Base-by-base conservation (phyloP, 2,888 invertebrate genomes). In the Cheiracanthium punctorium region DNA sequence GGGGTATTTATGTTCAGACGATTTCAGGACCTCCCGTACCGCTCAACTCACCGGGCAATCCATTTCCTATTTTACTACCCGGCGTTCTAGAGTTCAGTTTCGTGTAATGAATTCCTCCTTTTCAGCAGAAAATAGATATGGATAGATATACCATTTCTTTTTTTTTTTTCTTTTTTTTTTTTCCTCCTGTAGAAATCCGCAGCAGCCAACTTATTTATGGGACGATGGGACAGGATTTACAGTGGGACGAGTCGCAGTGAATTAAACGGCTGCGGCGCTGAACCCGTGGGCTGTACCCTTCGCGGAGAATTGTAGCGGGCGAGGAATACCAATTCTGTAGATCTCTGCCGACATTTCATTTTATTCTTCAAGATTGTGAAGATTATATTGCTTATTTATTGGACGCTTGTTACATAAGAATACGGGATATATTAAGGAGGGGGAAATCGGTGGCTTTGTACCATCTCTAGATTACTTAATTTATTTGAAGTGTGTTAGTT, bases 21-120 rank as follows among this genome's bases (percentile, higher is more conserved):
- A 24, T 17, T 37, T 4, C 20, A 24, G 32, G 82, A 82, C 82
- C 82, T 82, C 82, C 82, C 82, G 76, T 67, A 77, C 67, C 20
- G 82, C 14, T 17, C n/a, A 32, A 48, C 72, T 67, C 48, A 24
- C 12, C 77, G 17, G 48, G 43, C 65, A 76, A 82, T 77, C 72
- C 70, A 82, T 82, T 82, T 73, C 72, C 82, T 43, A 82, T 82
- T 82, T 82, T 82, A 82, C 82, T 72, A 41, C 77, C 64, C 48
- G 37, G 24, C 52, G 72, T 72, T 82, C 20, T 65, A 64, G 52
- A 52, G 69, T 33, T 33, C 69, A 80, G 58, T 24, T n/a, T 37
- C 70, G 28, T 65, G 77, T 82, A 82, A 82, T 82, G 82, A 82
- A 82, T 82, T 82, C 76, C 65, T 67, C 37, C 29, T 7, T 48